Base-by-base conservation (phyloP, 2,797 vertebrate genomes). In the Brotula barbata region DNA sequence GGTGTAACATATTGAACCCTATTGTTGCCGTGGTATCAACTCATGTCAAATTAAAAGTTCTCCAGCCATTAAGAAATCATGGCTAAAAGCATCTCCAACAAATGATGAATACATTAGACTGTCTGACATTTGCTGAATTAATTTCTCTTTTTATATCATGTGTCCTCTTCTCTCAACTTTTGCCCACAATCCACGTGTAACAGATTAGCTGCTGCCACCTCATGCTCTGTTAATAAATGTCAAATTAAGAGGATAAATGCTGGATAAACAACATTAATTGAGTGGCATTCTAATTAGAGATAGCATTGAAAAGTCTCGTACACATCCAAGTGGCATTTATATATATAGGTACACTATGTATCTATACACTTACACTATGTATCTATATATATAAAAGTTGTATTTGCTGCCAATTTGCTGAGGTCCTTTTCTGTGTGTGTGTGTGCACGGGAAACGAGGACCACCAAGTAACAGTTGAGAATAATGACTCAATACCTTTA, bases 181-280 rank as follows among this genome's bases (percentile, higher is more conserved):
- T 59, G 54, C 40, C 50, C 54, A 67, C 62, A 73, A 76, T 72
- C 57, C 51, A 56, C 59, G 66, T 77, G 65, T 65, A 51, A 21
- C 55, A 31, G 71, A 77, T 77, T 73, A 75, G 66, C 66, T 49
- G 2, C 67, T 72, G 62, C 50, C 58, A 50, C 57, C 71, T 42
- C 68, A 59, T 7, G 41, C 65, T 67, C 43, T 66, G 59, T 65
- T 82, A 76, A 80, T 80, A 74, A 77, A 59, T 73, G 73, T 77
- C 68, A 69, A 16, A 16, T 70, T 64, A 72, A 53, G 54, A 64
- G 58, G 75, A 77, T n/a, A n/a, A n/a, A n/a, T n/a, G n/a, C n/a
- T 61, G 65, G 68, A 75, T 68, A 55, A 67, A 65, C 74, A 62
- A 33, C 53, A 70, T 65, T 46, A n/a, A 68, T 62, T 46, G 56